A percentile compares a stretch with the other conserved stretches of the same genome.
Evolutionary conservation across 2,888 invertebrate species (phyloP).

Genomic region (Gortyna flavago): DNA sequence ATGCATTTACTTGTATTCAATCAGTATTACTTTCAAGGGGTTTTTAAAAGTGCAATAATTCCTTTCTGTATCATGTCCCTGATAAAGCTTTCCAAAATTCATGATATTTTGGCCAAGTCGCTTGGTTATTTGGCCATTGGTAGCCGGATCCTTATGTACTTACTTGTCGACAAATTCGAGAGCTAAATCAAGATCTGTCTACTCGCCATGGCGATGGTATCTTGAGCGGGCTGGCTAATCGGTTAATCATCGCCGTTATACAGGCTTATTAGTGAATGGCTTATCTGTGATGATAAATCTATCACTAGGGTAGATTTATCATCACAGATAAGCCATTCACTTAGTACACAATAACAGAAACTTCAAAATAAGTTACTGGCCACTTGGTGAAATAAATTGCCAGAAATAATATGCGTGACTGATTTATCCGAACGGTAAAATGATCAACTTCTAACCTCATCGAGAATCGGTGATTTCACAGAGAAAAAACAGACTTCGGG

Average conservation of each 20-base stretch:
- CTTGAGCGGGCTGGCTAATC: background rate
- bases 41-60: background rate
- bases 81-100: background rate
- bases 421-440: background rate
- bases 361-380: background rate
- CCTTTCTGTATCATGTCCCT: background rate
- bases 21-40: too few relatives aligned
- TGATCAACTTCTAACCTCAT: background rate
- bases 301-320: too few relatives aligned
- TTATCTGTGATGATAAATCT: background rate
- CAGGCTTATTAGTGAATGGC: background rate
- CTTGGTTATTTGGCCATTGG: background rate
- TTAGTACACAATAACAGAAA: too few relatives aligned
- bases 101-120: background rate
- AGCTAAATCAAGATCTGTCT: background rate
- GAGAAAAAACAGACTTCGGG: background rate
- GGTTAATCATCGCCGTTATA: background rate
- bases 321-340: too few relatives aligned
- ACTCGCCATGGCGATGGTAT: background rate
- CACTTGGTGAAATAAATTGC: too few relatives aligned
- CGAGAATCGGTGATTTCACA: background rate
- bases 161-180: background rate
- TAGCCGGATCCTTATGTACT: background rate
- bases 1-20: too few relatives aligned
- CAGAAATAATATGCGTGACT: background rate